phyloP scores from a whole-genome alignment of 2,888 invertebrate genomes.

The Cantharis rustica region DNA sequence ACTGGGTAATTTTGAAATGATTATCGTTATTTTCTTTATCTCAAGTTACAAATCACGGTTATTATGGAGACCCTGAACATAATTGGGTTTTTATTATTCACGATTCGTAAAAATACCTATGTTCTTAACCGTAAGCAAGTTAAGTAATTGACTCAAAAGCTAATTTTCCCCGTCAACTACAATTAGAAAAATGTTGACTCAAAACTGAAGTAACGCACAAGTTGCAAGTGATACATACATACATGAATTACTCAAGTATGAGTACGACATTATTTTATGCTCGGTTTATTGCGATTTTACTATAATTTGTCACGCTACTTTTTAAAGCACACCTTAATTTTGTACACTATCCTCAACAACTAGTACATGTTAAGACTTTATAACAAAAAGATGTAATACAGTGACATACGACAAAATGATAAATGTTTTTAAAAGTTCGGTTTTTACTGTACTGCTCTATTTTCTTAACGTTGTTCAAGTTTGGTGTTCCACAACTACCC shows the following conservation, averaged over 20 bases:
- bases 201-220: background rate
- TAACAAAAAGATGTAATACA: conserved; percentile 23
- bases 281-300: conserved; percentile 48
- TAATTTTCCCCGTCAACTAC: conserved; percentile 12
- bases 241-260: conserved; percentile 1
- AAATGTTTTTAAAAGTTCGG: conserved; percentile 6
- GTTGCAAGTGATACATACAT: background rate
- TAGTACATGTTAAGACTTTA: conserved; percentile 35
- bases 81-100: conserved; percentile 16
- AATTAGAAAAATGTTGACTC: background rate
- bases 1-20: conserved; percentile 7
- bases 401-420: conserved; percentile 19
- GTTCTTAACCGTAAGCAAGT: background rate
- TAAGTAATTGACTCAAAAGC: background rate
- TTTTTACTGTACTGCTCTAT: background rate
- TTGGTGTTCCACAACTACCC: background rate
- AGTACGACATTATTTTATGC: conserved; percentile 46
- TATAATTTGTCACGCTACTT: conserved; percentile 55
- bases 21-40: conserved; percentile 9
- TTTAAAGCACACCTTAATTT: conserved; percentile 48
- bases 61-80: conserved; percentile 8
- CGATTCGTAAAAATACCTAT: conserved; percentile 2
- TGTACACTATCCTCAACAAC: conserved; percentile 35
- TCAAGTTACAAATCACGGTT: conserved; percentile 1
- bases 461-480: background rate